Evolutionary conservation across 2,888 invertebrate genomes (phyloP), one percentile per base, ranked within the genome.

Genomic region (Arctia plantaginis): DNA sequence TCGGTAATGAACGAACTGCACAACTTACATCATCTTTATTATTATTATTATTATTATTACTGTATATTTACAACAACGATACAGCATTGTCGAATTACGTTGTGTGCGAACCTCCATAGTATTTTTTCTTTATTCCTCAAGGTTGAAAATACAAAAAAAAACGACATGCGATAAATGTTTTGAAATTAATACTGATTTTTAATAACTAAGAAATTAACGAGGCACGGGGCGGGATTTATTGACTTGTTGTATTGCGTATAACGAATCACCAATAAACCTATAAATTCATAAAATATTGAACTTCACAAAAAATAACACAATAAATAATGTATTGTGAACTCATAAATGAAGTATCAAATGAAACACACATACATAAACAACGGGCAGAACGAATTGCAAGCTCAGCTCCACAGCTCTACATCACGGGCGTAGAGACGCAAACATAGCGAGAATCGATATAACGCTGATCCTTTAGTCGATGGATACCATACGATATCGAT

Each of bases 321-420:
- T 77, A 82, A 84, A 85, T 81, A 78, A 86, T 78, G 71, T 77
- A 77, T 77, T 75, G 79, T 76, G 78, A 83, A 82, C 79, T 78
- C 82, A 77, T 78, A 80, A 86, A 85, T 85, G 85, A 82, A 83
- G 84, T 80, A 84, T 83, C 85, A 87, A 85, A 87, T 85, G 86
- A 85, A 82, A 87, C 80, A 86, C 84, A 86, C 84, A 87, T 84
- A 86, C 86, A 89, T 89, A 90, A 90, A 90, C 88, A 87, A 88
- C 83, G 77, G 81, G 85, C 83, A 86, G 89, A 89, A 90, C 88
- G 88, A 90, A 91, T 90, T 89, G 89, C 90, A 86, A 88, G 90
- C 89, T 90, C 87, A 86, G 90, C 89, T 86, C 87, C 90, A 90
- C 87, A 85, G 90, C 89, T 86, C 87, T 91, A 90, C 88, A 91